These are phyloP conservation scores for Pachliopta kotzebuea DNA, from an alignment of 2,888 invertebrate species.

Conservation along the genomic window DNA sequence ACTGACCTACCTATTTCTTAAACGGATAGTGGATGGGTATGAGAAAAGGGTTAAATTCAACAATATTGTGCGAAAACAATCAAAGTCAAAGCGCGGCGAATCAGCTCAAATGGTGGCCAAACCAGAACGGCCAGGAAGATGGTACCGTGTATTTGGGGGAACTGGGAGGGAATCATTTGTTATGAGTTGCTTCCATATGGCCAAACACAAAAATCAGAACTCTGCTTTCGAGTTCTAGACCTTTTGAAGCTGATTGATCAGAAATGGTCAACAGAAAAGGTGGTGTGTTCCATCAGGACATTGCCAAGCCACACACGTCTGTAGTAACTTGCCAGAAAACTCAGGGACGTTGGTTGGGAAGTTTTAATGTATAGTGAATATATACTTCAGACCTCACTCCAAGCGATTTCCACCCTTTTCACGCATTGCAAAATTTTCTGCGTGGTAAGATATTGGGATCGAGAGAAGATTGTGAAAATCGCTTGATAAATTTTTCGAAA, in stretches of 20 bases:
- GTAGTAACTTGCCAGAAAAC: neutral
- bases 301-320: slow-evolving; percentile 2
- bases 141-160: neutral
- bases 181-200: neutral
- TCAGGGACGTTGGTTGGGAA: neutral
- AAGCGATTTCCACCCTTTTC: slow-evolving; percentile 3
- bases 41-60: neutral
- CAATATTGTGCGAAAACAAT: neutral
- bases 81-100: neutral
- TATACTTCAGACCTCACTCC: neutral
- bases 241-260: neutral
- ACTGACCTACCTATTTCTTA: neutral
- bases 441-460: neutral
- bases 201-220: neutral
- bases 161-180: neutral
- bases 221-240: neutral
- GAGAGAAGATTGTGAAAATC: slow-evolving; percentile 7
- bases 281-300: neutral
- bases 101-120: neutral
- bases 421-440: neutral
- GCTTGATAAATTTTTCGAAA: neutral
- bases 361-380: neutral
- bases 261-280: neutral
- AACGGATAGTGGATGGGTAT: neutral
- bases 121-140: slow-evolving; percentile 1